A percentile compares a stretch with the other conserved stretches of the same genome.
These are phyloP conservation scores for Salvelinus sp. DNA, from an alignment of 2,113 vertebrate species.

Conservation along the genomic window DNA sequence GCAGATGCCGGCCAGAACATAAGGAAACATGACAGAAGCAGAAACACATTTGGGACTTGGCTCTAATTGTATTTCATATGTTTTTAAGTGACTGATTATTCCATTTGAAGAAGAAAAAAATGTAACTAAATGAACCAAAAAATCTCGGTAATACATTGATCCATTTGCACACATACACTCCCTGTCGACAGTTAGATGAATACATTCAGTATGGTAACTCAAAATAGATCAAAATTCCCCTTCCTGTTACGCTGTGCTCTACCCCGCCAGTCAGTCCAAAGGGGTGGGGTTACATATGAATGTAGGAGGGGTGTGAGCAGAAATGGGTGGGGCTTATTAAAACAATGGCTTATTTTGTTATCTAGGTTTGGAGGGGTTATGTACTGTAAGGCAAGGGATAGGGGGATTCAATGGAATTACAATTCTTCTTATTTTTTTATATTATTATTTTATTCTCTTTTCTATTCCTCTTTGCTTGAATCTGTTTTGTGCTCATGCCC, in stretches of 20 bases:
- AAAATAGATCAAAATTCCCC: conserved; percentile 28
- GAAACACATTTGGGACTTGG: conserved; percentile 49
- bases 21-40: conserved; percentile 61
- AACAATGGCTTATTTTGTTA: conserved; percentile 29
- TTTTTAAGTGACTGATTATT: conserved; percentile 63
- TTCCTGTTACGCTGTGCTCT: conserved; percentile 55
- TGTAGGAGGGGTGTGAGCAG: conserved; percentile 66
- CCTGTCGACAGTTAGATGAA: conserved; percentile 46
- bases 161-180: conserved; percentile 51
- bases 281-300: conserved; percentile 63
- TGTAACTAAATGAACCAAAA: conserved; percentile 48
- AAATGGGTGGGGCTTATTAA: conserved; percentile 47
- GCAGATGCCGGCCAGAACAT: conserved; percentile 50
- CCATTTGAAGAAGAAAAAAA: conserved; percentile 52
- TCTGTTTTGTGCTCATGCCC: conserved; percentile 58
- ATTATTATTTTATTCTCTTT: conserved; percentile 14
- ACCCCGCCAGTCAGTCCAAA: conserved; percentile 56
- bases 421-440: conserved; percentile 47
- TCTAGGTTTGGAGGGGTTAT: conserved; percentile 3
- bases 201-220: conserved; percentile 30
- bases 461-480: conserved; percentile 68
- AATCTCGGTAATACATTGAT: conserved; percentile 48
- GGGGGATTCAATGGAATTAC: background rate
- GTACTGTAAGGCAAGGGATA: conserved; percentile 9
- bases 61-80: conserved; percentile 63